phyloP scores from a whole-genome alignment of 2,797 vertebrate species.

The Antrozous pallidus region DNA sequence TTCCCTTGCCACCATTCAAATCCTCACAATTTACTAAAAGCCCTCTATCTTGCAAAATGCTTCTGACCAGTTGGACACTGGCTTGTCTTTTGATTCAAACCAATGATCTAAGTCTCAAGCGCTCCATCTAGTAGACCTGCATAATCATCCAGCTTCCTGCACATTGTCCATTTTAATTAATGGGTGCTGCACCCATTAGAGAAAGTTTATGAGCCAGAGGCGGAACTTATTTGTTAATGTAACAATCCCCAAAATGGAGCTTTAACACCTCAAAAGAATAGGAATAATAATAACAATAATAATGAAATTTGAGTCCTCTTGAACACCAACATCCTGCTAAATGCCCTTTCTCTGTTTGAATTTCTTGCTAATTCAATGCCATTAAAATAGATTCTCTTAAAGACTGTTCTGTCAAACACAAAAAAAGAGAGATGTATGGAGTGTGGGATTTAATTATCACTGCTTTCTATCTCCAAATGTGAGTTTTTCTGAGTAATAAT shows the following conservation, averaged over 20 bases:
- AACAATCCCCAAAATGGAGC: slow-evolving; percentile 43
- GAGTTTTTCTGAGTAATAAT: slow-evolving; percentile 84
- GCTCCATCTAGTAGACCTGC: slow-evolving; percentile 63
- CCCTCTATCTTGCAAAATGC: slow-evolving; percentile 23
- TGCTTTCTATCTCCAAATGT: slow-evolving; percentile 83
- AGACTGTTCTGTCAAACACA: slow-evolving; percentile 84
- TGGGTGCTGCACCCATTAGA: slow-evolving; percentile 56
- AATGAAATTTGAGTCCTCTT: slow-evolving; percentile 74
- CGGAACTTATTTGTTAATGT: slow-evolving; percentile 48
- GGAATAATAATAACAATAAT: slow-evolving; percentile 71
- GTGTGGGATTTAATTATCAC: slow-evolving; percentile 85
- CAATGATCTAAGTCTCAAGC: slow-evolving; percentile 67
- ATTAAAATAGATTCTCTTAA: slow-evolving; percentile 85
- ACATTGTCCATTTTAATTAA: slow-evolving; percentile 74
- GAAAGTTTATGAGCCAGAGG: slow-evolving; percentile 68
- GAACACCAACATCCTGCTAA: slow-evolving; percentile 81
- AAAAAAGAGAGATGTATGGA: slow-evolving; percentile 82
- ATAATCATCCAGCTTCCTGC: slow-evolving; percentile 60
- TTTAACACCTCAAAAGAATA: slow-evolving; percentile 65
- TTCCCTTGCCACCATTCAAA: neutral
- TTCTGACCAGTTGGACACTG: slow-evolving; percentile 54
- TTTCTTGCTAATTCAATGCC: slow-evolving; percentile 83
- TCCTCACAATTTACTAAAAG: slow-evolving; percentile 3
- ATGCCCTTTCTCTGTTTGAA: slow-evolving; percentile 80
- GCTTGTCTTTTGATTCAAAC: slow-evolving; percentile 54